Evolutionary conservation across 2,888 invertebrate species (phyloP), one percentile per base, ranked within the genome.

Genomic region (Lissonota sp.): DNA sequence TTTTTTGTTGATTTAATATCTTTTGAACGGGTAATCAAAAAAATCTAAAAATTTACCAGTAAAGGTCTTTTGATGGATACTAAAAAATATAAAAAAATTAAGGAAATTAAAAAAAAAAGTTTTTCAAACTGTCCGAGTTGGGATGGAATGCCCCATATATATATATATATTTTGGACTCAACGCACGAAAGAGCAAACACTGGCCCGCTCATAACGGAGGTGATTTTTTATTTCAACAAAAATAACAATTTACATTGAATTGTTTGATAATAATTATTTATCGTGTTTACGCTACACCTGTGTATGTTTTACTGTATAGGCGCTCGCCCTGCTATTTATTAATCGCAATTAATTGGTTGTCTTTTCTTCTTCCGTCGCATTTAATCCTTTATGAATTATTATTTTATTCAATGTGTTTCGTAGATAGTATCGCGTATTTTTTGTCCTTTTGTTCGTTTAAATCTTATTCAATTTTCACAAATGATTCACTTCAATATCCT

Each of bases 201-300:
- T 26, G 3, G 26, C 26, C 75, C 84, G 84, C 80, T 86, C 84
- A 87, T 92, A 92, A 92, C 92, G 91, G 90, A 91, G 92, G 89
- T 92, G 91, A 92, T 92, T 92, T 91, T 53, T 92, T 92, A 92
- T 92, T 92, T 92, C 92, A 92, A 92, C 92, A 92, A 92, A 92
- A 92, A 92, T 92, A 92, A 92, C 92, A 92, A 92, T 92, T 92
- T 92, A 92, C 91, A 92, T 92, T 91, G 89, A 92, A 92, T 91
- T 91, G 91, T 90, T 80, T 89, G 89, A 90, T 90, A 90, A 90
- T 91, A 89, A 88, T 90, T 75, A 75, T 91, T 91, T 91, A 91
- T 91, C 90, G 90, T 91, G 91, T 74, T n/a, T 91, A 90, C 89
- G 88, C 89, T 91, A 91, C 90, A 90, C 87, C 87, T 88, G 89